phyloP scores from a whole-genome alignment of 35 echinoderm and acorn worm species.

The Stichopus chloronotus region DNA sequence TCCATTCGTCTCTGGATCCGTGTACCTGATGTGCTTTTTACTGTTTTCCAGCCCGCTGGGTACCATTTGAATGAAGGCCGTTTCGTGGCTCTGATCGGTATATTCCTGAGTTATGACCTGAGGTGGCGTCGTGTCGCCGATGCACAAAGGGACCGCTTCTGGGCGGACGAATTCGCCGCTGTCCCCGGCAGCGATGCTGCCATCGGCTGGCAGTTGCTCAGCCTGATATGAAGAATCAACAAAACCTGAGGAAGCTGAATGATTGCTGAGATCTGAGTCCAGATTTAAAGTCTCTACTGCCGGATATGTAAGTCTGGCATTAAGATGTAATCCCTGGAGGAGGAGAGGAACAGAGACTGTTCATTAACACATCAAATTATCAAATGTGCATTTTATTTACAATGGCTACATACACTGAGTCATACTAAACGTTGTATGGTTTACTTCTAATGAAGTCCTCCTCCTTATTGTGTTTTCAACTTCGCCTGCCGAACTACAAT shows the following conservation, averaged over 20 bases:
- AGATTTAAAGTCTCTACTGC: slow-evolving; percentile 10
- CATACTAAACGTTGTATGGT: too few species aligned
- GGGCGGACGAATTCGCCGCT: neutral
- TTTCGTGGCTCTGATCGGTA: neutral
- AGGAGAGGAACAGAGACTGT: neutral
- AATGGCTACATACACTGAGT: too few species aligned
- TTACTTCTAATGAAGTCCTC: too few species aligned
- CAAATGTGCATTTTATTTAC: too few species aligned
- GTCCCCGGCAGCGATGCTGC: neutral
- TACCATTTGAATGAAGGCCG: neutral
- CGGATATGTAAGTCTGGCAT: slow-evolving; percentile 5
- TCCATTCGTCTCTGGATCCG: slow-evolving; percentile 29
- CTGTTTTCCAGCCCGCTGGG: neutral
- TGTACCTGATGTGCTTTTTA: slow-evolving; percentile 2
- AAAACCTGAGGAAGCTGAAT: slow-evolving; percentile 60
- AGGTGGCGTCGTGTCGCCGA: neutral
- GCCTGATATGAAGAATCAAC: slow-evolving; percentile 34
- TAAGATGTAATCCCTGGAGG: slow-evolving; percentile 26
- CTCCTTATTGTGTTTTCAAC: too few species aligned
- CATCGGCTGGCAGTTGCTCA: neutral
- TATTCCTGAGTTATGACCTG: neutral
- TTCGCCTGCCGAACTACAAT: too few species aligned
- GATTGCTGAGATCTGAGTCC: slow-evolving; percentile 54
- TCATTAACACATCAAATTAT: neutral
- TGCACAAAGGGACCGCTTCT: neutral